Conservation (phyloP, 2,797 vertebrate genomes). For the Micropoecilia bifurca region DNA sequence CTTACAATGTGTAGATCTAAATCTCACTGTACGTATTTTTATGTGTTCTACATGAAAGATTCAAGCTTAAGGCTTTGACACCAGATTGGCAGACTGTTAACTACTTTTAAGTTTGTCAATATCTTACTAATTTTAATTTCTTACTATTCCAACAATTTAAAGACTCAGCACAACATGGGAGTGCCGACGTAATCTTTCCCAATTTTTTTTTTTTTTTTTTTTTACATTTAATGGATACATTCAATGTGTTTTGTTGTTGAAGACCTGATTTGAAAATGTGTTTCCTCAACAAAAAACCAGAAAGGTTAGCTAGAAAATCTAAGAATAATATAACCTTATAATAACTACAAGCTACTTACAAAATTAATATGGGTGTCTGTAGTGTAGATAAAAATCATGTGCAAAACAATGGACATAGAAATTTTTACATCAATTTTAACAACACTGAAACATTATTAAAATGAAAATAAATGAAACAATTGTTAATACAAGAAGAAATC, state of each 20-base stretch:
- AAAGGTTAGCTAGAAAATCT: neutral
- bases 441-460: neutral
- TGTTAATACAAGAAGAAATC: neutral
- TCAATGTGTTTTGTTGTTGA: neutral
- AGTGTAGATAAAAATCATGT: neutral
- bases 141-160: neutral
- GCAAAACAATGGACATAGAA: neutral
- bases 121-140: neutral
- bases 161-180: neutral
- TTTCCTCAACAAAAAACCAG: neutral
- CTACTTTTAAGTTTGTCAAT: neutral
- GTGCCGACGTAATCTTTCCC: neutral
- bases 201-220: neutral
- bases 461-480: neutral
- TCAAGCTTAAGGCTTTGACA: neutral
- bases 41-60: neutral
- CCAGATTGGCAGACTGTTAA: neutral
- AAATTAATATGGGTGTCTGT: neutral
- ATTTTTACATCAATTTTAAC: neutral
- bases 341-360: neutral
- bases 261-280: neutral
- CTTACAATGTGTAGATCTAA: neutral
- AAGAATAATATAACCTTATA: neutral
- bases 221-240: neutral
- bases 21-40: neutral